Percentiles rank a stretch among this genome's conserved stretches.
Conservation (phyloP, 2,113 vertebrate species). For the Colaptes auratus region DNA sequence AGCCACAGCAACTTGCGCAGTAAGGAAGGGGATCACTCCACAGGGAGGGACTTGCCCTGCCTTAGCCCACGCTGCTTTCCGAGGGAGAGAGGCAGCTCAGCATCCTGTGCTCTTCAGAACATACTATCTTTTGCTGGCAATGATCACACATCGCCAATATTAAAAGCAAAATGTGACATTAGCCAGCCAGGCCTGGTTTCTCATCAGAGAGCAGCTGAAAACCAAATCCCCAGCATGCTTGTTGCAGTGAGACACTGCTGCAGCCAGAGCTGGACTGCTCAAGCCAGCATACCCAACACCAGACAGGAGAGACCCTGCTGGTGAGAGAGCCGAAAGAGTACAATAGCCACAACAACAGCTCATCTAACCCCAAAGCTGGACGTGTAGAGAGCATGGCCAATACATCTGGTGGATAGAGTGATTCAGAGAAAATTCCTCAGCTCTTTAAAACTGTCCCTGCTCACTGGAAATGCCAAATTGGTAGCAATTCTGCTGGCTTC, state of each 20-base stretch:
- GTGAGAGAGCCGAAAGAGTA: not conserved
- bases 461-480: slow-evolving; percentile 5
- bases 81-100: not conserved
- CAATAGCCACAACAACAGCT: not conserved
- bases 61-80: not conserved
- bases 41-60: slow-evolving; percentile 11
- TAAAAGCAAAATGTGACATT: not conserved
- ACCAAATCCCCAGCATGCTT: not conserved
- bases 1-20: not conserved
- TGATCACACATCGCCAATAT: not conserved
- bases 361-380: not conserved
- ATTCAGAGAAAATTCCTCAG: slow-evolving; percentile 22
- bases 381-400: not conserved
- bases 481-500: not conserved
- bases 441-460: not conserved
- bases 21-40: not conserved
- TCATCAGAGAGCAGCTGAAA: not conserved
- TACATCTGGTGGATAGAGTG: not conserved
- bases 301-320: not conserved
- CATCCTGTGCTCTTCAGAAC: not conserved
- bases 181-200: not conserved
- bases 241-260: not conserved
- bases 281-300: fast-evolving
- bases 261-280: not conserved
- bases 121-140: not conserved